Percentiles rank a stretch among this genome's conserved stretches.
phyloP scores from a whole-genome alignment of 2,888 invertebrate genomes.

The Eutolmus rufibarbis region DNA sequence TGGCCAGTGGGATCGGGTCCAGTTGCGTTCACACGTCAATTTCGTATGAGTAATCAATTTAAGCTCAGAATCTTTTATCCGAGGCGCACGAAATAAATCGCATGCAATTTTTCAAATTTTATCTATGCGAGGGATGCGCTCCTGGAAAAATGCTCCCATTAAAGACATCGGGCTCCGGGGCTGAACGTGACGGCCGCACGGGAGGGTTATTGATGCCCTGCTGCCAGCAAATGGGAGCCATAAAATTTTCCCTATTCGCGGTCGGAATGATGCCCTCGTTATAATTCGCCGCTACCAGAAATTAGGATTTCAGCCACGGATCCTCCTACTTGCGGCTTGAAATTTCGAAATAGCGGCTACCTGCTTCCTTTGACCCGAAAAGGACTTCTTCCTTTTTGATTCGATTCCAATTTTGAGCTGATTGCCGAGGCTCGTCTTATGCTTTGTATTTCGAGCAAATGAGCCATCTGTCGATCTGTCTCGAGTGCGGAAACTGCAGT shows the following conservation, averaged over 20 bases:
- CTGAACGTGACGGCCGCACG: not conserved
- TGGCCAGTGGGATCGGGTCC: not conserved
- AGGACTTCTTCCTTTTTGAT: not conserved
- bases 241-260: not conserved
- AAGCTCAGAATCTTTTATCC: not conserved
- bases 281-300: slow-evolving; percentile 27
- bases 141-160: not conserved
- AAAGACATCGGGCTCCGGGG: not conserved
- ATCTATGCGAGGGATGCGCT: slow-evolving; percentile 4
- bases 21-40: not conserved
- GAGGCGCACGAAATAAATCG: slow-evolving; percentile 7
- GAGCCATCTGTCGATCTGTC: slow-evolving; percentile 6
- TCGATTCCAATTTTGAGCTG: not conserved
- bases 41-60: slow-evolving; percentile 28
- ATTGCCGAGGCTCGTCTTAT: not conserved
- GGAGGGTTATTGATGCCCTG: not conserved
- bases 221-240: not conserved
- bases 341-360: not conserved
- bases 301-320: not conserved
- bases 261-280: not conserved
- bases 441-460: not conserved
- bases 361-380: not conserved
- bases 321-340: not conserved
- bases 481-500: not conserved
- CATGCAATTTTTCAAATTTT: slow-evolving; percentile 26